These are phyloP conservation scores for Sebastes umbrosus DNA, from an alignment of 2,797 vertebrate species.

Conservation along the genomic window DNA sequence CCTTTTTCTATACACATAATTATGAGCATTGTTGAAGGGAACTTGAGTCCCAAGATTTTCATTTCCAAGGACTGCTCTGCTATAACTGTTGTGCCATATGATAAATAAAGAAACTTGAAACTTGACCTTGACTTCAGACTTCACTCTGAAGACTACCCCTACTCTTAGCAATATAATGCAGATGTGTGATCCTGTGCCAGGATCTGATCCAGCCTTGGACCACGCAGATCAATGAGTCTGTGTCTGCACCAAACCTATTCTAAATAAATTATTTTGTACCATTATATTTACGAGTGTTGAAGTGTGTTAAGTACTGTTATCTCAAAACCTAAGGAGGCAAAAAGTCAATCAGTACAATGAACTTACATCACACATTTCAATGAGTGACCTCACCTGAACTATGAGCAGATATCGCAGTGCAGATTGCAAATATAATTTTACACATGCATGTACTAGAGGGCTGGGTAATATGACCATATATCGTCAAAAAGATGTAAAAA, in stretches of 20 bases:
- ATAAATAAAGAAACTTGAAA: too few relatives aligned
- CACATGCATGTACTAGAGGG: background rate
- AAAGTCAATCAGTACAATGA: background rate
- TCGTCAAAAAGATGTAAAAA: too few relatives aligned
- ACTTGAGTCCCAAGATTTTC: too few relatives aligned
- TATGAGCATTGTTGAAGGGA: too few relatives aligned
- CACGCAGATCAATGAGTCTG: background rate
- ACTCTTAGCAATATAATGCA: background rate
- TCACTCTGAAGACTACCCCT: background rate
- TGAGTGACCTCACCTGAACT: background rate
- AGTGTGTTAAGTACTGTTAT: background rate
- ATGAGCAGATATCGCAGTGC: background rate
- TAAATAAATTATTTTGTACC: background rate
- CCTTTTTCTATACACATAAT: too few relatives aligned
- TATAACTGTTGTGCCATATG: too few relatives aligned
- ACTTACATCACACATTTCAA: background rate
- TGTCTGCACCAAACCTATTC: background rate
- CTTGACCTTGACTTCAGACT: background rate
- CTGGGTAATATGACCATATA: too few relatives aligned
- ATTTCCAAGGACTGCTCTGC: accelerated
- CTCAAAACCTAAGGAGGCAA: background rate
- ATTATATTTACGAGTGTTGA: background rate
- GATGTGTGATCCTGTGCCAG: background rate
- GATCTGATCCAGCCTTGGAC: background rate
- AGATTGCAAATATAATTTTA: background rate